phyloP scores from a whole-genome alignment of 2,888 invertebrate genomes.

The Syrphus vitripennis region DNA sequence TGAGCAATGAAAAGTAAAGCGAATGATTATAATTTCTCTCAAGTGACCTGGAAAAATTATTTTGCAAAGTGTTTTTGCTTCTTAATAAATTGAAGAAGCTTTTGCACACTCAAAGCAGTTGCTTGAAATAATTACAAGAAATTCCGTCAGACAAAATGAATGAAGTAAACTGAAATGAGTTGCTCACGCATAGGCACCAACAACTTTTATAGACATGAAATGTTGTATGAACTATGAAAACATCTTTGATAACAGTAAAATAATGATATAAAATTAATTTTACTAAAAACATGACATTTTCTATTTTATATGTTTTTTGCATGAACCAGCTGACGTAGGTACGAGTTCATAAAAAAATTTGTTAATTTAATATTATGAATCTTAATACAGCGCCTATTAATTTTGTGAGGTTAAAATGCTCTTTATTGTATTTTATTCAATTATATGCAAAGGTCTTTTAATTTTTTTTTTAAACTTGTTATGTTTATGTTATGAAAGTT shows the following conservation, averaged over 20 bases:
- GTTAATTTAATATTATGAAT: too few species aligned
- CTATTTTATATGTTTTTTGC: neutral
- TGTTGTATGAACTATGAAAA: too few species aligned
- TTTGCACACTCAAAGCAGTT: conserved; percentile 17
- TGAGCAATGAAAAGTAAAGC: conserved; percentile 8
- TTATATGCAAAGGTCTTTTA: neutral
- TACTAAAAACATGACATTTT: neutral
- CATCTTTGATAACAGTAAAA: too few species aligned
- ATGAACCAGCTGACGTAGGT: too few species aligned
- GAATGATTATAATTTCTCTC: conserved; percentile 29
- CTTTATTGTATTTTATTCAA: neutral
- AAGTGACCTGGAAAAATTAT: conserved; percentile 24
- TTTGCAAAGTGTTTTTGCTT: conserved; percentile 18
- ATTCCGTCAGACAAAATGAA: neutral
- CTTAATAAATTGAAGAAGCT: conserved; percentile 23
- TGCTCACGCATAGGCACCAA: neutral
- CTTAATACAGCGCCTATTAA: neutral
- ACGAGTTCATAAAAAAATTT: too few species aligned
- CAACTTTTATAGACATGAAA: too few species aligned
- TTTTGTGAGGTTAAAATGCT: neutral
- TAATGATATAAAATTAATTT: too few species aligned
- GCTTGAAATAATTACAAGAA: conserved; percentile 4
- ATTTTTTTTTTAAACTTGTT: neutral
- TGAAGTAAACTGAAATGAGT: neutral
- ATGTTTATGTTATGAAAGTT: neutral